These are phyloP conservation scores for Coptodon rendalli DNA, from an alignment of 2,113 vertebrate species.

Conservation along the genomic window DNA sequence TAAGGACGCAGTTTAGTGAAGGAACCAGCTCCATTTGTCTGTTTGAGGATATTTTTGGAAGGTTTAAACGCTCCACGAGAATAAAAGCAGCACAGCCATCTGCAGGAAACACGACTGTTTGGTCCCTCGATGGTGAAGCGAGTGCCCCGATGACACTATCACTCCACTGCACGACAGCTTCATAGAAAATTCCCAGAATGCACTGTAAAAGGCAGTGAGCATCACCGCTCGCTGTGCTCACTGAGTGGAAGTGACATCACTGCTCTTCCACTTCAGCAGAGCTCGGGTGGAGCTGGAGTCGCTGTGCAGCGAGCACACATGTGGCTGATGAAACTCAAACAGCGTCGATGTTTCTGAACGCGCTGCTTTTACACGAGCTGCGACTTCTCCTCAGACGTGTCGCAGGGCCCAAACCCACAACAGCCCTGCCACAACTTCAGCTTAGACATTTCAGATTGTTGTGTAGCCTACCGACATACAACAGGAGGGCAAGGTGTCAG, in stretches of 20 bases:
- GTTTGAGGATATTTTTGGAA: not conserved
- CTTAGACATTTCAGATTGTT: not conserved
- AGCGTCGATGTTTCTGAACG: not conserved
- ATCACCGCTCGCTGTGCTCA: not conserved
- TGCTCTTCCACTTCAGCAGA: not conserved
- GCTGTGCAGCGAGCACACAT: not conserved
- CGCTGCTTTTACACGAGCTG: not conserved
- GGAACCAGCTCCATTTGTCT: not conserved
- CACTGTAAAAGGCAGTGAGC: not conserved
- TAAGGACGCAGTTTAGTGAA: not conserved
- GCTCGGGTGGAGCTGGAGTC: not conserved
- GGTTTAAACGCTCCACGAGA: not conserved
- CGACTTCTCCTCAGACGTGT: not conserved
- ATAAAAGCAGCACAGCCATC: not conserved
- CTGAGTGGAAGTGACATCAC: constrained; percentile 26
- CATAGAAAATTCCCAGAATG: constrained; percentile 20
- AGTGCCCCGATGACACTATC: not conserved
- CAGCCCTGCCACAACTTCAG: not conserved
- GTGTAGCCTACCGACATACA: not conserved
- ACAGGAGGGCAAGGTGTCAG: not conserved
- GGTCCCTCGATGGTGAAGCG: not conserved
- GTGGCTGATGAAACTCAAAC: not conserved
- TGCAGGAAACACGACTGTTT: not conserved
- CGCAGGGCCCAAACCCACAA: not conserved
- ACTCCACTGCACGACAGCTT: not conserved